Conservation (phyloP, 2,888 invertebrate genomes). For the Prionchulus punctatus region DNA sequence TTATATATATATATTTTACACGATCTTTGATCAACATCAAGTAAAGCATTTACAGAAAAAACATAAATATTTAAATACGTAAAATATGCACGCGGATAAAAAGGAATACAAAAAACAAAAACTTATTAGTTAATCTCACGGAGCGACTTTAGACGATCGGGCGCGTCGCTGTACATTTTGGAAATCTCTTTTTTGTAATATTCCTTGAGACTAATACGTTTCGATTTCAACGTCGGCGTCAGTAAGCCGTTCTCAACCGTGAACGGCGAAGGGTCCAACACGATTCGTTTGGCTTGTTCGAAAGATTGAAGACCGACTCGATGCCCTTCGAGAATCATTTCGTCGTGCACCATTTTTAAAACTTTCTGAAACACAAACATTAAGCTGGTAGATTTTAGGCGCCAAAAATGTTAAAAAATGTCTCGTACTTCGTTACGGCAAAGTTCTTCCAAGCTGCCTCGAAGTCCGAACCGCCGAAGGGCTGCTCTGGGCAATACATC, state of each 20-base stretch:
- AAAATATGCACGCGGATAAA: too few species aligned
- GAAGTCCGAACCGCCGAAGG: conserved; percentile 1
- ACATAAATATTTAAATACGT: too few species aligned
- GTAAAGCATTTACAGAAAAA: too few species aligned
- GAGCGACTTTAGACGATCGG: too few species aligned
- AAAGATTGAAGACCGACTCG: conserved; percentile 80
- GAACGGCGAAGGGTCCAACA: conserved; percentile 81
- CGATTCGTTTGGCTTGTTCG: conserved; percentile 86
- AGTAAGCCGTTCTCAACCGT: conserved; percentile 84
- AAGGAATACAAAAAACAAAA: too few species aligned
- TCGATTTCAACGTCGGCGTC: conserved; percentile 82
- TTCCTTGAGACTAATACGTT: conserved; percentile 46
- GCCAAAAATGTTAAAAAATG: neutral
- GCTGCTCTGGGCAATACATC: conserved; percentile 15
- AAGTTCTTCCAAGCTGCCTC: conserved; percentile 19
- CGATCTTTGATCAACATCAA: too few species aligned
- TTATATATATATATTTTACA: too few species aligned
- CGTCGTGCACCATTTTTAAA: conserved; percentile 70
- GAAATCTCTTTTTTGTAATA: conserved; percentile 7
- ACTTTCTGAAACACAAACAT: too few species aligned
- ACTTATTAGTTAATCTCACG: too few species aligned
- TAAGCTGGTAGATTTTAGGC: too few species aligned
- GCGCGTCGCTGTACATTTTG: conserved; percentile 7
- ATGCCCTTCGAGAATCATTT: conserved; percentile 73
- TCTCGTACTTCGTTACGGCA: conserved; percentile 36